Percentiles rank a stretch among this genome's conserved stretches.
Evolutionary conservation across 2,113 vertebrate species (phyloP).

Genomic region (Peromyscus polionotus): DNA sequence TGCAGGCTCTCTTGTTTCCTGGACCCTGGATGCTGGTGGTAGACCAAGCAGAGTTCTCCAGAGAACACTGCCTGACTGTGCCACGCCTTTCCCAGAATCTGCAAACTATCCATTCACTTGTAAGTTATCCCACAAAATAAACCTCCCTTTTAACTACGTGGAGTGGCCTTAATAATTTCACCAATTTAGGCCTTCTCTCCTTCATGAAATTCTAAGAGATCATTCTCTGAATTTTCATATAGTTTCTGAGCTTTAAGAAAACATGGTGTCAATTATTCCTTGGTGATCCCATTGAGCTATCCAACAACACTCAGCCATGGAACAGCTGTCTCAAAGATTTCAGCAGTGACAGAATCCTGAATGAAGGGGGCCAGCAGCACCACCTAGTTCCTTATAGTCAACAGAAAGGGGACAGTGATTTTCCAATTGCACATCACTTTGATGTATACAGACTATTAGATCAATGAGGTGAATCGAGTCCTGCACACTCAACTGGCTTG

Average conservation of each 20-base stretch:
- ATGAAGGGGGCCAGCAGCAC: slow-evolving; percentile 41
- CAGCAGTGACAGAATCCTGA: slow-evolving; percentile 43
- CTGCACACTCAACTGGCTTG: not conserved
- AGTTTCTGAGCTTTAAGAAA: slow-evolving; percentile 55
- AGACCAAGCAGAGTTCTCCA: no score
- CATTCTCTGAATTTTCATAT: slow-evolving; percentile 37
- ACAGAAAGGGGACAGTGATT: slow-evolving; percentile 53
- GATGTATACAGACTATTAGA: slow-evolving; percentile 16
- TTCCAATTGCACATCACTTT: slow-evolving; percentile 64
- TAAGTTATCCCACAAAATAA: no score
- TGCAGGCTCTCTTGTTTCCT: no score
- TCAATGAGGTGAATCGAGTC: not conserved
- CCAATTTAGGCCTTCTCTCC: not conserved
- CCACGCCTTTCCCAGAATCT: no score
- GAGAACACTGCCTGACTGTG: no score
- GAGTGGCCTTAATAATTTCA: no score
- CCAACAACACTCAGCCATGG: slow-evolving; percentile 33
- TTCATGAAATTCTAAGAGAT: not conserved
- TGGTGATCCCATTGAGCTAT: slow-evolving; percentile 58
- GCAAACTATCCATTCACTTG: no score
- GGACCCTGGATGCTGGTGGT: no score
- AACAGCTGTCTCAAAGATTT: slow-evolving; percentile 38
- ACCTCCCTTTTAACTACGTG: no score
- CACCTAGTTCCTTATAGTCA: slow-evolving; percentile 56
- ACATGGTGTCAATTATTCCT: slow-evolving; percentile 11